A percentile compares a stretch with the other conserved stretches of the same genome.
Evolutionary conservation across 2,113 vertebrate species (phyloP).

Genomic region (Ranitomeya variabilis): DNA sequence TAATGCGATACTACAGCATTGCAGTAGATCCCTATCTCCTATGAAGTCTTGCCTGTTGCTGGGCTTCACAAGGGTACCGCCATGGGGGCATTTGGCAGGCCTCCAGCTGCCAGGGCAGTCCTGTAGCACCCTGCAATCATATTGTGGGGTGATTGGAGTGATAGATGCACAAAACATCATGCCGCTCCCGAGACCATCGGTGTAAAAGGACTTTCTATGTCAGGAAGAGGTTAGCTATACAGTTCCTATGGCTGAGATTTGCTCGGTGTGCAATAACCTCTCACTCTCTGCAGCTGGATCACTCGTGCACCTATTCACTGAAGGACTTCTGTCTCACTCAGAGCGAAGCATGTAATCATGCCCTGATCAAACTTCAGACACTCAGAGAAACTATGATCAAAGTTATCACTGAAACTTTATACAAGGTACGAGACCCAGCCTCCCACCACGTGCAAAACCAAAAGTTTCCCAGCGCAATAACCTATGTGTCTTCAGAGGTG

Average conservation of each 20-base stretch:
- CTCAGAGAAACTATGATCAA: slow-evolving; percentile 62
- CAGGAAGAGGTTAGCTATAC: background rate
- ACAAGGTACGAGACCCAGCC: slow-evolving; percentile 63
- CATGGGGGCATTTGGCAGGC: too few relatives aligned
- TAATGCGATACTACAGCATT: too few relatives aligned
- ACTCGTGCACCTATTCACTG: slow-evolving; percentile 64
- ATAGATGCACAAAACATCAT: too few relatives aligned
- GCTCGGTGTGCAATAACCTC: background rate
- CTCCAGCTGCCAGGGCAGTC: too few relatives aligned
- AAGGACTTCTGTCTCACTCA: slow-evolving; percentile 70
- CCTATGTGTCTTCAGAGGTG: background rate
- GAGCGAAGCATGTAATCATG: slow-evolving; percentile 59
- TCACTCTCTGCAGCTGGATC: slow-evolving; percentile 64
- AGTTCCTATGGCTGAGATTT: background rate
- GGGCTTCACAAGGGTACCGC: too few relatives aligned
- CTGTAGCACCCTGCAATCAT: too few relatives aligned
- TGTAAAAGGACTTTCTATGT: too few relatives aligned
- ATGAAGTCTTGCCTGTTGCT: too few relatives aligned
- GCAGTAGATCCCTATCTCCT: too few relatives aligned
- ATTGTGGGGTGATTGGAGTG: too few relatives aligned
- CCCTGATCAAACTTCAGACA: slow-evolving; percentile 58
- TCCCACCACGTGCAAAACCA: background rate
- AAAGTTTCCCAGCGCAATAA: background rate
- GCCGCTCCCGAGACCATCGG: too few relatives aligned
- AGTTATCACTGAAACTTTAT: slow-evolving; percentile 59